Evolutionary conservation across 2,113 vertebrate genomes (phyloP), one percentile per base, ranked within the genome.

Genomic region (Rhabdornis inornatus): DNA sequence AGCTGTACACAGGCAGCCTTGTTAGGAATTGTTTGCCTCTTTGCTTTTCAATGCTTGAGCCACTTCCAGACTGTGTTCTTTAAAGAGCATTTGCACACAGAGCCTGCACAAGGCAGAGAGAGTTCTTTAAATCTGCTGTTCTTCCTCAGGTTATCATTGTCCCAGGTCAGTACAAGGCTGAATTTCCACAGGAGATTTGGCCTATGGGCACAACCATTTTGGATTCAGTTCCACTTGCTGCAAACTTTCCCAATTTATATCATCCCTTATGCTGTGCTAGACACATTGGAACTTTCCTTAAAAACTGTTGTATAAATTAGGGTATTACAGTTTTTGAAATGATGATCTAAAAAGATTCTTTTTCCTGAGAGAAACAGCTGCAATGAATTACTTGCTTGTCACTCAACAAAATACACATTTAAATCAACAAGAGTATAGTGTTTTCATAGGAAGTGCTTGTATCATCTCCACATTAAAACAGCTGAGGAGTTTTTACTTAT

Each of bases 21-120:
- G 97, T 98, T 98, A 98, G 98, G 98, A 98, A 97, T 96, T 97
- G 96, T 95, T 97, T 97, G 84, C 81, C 37, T 93, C 93, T 88
- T 78, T 71, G 87, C 88, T 92, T 92, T 92, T 74, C 80, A 83
- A 2, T 35, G 92, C 78, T 97, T 96, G 94, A 96, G 94, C 59
- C 79, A 42, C 68, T 95, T 97, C 96, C 95, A 97, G 95, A 31
- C 77, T 56, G 35, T 87, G 77, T 37, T 94, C 88, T 97, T 83
- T 95, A 93, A 89, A 94, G 87, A 96, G 59, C 86, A 92, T 95
- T 81, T 92, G 64, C 65, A 93, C 65, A 93, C 15, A 78, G 66
- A 83, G 35, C 13, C 66, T 83, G 77, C 69, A 74, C n/a, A 74
- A 35, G 50, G 71, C 71, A 74, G 50, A 40, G 65, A 28, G 17